A percentile compares a stretch with the other conserved stretches of the same genome.
These are phyloP conservation scores for Euura saliciscinereae DNA, from an alignment of 1,140 invertebrate species.

Conservation along the genomic window DNA sequence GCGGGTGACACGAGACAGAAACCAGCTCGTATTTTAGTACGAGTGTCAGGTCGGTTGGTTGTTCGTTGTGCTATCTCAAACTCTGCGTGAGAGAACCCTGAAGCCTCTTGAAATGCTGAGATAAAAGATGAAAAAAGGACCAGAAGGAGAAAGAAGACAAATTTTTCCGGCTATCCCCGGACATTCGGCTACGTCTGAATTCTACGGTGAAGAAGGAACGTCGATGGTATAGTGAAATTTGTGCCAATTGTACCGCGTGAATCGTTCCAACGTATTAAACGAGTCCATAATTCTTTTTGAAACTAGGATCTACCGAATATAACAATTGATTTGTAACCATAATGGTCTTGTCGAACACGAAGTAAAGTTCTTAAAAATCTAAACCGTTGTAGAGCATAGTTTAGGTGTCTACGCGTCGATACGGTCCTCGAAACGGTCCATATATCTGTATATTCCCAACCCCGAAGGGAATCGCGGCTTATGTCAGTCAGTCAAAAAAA, in stretches of 20 bases:
- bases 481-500: no score
- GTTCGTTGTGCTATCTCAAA: slow-evolving; percentile 9
- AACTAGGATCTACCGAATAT: no score
- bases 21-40: slow-evolving; percentile 45
- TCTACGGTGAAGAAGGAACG: no score
- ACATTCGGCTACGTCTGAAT: no score
- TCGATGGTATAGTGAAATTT: no score
- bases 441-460: no score
- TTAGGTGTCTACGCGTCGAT: background rate
- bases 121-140: background rate
- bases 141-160: no score
- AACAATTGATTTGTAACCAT: slow-evolving; percentile 5
- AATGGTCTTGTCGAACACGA: background rate
- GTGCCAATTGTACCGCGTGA: no score
- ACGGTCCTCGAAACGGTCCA: background rate
- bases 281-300: no score
- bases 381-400: background rate
- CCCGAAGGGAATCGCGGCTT: no score
- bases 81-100: slow-evolving; percentile 37
- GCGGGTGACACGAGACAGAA: slow-evolving; percentile 38
- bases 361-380: background rate
- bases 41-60: slow-evolving; percentile 28
- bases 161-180: no score
- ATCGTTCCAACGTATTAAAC: no score
- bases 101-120: background rate